These are phyloP conservation scores for Ptilonorhynchus violaceus DNA, from an alignment of 2,113 vertebrate species.

Conservation along the genomic window DNA sequence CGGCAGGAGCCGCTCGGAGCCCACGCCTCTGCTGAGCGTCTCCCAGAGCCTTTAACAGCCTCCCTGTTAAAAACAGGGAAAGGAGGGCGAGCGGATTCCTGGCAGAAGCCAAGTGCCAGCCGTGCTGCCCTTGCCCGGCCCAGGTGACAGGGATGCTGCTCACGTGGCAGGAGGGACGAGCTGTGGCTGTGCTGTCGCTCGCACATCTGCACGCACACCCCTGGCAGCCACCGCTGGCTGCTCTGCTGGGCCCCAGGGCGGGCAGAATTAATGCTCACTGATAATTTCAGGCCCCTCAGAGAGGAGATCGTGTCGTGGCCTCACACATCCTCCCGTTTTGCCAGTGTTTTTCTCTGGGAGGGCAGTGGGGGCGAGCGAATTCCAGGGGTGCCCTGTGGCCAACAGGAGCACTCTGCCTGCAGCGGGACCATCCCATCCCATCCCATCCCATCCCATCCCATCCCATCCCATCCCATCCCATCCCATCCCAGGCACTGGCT, in stretches of 20 bases:
- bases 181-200: background rate
- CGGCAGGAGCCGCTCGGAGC: background rate
- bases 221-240: background rate
- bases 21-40: background rate
- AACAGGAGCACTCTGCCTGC: accelerated
- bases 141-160: background rate
- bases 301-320: accelerated
- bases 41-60: background rate
- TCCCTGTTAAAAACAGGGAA: background rate
- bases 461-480: too few species aligned
- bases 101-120: background rate
- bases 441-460: too few species aligned
- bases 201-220: accelerated
- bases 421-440: background rate
- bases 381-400: accelerated
- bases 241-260: background rate
- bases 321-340: background rate
- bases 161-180: background rate
- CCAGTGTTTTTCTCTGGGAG: background rate
- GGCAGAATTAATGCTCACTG: background rate
- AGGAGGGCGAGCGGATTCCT: background rate
- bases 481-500: background rate
- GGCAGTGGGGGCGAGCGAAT: accelerated
- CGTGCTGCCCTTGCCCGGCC: background rate
- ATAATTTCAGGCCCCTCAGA: background rate